phyloP scores from a whole-genome alignment of 2,113 vertebrate genomes.

The Prunella himalayana region DNA sequence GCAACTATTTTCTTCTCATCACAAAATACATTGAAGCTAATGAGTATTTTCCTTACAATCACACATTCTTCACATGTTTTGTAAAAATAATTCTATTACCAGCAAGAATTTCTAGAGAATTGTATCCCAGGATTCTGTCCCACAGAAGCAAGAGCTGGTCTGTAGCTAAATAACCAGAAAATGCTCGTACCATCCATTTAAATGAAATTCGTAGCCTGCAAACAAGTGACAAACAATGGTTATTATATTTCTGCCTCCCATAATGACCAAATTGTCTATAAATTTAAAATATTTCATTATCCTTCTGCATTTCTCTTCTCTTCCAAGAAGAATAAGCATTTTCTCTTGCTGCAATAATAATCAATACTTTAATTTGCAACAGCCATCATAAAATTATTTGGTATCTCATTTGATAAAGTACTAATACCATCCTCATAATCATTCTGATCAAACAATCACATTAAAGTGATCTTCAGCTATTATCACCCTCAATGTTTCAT shows the following conservation, averaged over 20 bases:
- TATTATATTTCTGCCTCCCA: neutral
- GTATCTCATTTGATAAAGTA: neutral
- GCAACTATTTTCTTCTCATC: neutral
- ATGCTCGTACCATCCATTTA: conserved; percentile 97
- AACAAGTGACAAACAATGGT: neutral
- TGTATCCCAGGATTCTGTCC: conserved; percentile 95
- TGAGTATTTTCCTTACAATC: neutral
- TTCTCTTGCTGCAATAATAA: neutral
- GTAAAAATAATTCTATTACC: conserved; percentile 73
- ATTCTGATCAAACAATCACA: neutral
- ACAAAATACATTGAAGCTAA: neutral
- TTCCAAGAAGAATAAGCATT: neutral
- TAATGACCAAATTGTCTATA: neutral
- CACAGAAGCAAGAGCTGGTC: conserved; percentile 96
- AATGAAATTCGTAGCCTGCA: conserved; percentile 92
- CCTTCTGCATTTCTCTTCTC: neutral
- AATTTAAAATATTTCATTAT: neutral
- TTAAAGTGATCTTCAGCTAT: neutral
- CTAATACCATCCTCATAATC: neutral
- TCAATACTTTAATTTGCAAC: neutral
- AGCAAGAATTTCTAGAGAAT: conserved; percentile 91
- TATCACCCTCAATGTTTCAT: neutral
- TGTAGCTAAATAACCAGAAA: conserved; percentile 96
- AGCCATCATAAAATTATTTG: neutral
- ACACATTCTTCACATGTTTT: neutral